phyloP scores from a whole-genome alignment of 92 coral and sea anemone genomes.

The Blastomussa wellsi region DNA sequence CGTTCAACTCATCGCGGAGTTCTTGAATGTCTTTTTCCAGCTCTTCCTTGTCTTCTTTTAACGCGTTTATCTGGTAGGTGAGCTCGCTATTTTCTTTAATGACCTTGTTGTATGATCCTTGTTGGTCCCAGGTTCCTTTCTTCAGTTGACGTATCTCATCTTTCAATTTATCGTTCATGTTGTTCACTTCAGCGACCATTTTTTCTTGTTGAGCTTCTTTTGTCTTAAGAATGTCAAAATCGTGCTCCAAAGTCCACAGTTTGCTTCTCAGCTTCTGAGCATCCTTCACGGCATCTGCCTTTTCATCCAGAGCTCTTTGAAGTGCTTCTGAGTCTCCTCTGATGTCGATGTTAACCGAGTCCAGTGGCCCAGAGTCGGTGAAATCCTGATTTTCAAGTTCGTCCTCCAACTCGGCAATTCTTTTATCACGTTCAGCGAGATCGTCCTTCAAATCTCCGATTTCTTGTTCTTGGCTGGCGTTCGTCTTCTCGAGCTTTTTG shows the following conservation, averaged over 20 bases:
- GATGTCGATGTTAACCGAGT: conserved; percentile 26
- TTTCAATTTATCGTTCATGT: conserved; percentile 79
- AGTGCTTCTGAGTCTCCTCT: conserved; percentile 48
- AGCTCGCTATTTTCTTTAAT: conserved; percentile 62
- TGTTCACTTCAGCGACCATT: conserved; percentile 67
- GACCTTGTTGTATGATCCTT: conserved; percentile 59
- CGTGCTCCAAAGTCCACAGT: conserved; percentile 78
- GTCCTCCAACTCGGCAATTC: conserved; percentile 70
- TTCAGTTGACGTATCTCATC: conserved; percentile 67
- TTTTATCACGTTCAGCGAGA: conserved; percentile 59
- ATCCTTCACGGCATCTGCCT: conserved; percentile 64
- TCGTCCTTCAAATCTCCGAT: conserved; percentile 71
- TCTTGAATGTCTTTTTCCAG: conserved; percentile 69
- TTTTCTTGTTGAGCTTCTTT: conserved; percentile 71
- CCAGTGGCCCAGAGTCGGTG: conserved; percentile 32
- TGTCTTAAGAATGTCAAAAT: conserved; percentile 56
- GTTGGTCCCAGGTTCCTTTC: conserved; percentile 72
- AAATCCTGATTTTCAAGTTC: conserved; percentile 65
- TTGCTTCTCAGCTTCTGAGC: conserved; percentile 68
- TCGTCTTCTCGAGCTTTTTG: conserved; percentile 58
- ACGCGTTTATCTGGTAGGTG: conserved; percentile 54
- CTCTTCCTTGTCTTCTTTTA: conserved; percentile 74
- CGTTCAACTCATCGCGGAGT: conserved; percentile 73
- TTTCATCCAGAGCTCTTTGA: conserved; percentile 67
- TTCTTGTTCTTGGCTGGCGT: conserved; percentile 52